phyloP scores from a whole-genome alignment of 2,888 invertebrate genomes.

The Noctuana brunneofusca region DNA sequence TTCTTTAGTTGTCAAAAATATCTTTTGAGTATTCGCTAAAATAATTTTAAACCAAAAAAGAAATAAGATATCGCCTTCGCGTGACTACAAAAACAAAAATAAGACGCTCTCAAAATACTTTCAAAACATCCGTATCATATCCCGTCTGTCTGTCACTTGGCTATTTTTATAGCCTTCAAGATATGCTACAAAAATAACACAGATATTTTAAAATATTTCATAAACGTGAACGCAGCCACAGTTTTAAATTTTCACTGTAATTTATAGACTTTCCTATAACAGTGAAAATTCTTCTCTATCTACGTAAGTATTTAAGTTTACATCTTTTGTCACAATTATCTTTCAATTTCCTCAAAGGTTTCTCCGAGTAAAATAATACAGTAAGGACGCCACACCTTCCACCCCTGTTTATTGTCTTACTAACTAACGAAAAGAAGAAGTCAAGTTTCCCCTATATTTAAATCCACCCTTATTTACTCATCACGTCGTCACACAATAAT shows the following conservation, averaged over 20 bases:
- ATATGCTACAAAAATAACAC: constrained; percentile 16
- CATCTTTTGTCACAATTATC: background rate
- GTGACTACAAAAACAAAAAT: constrained; percentile 13
- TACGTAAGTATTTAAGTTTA: background rate
- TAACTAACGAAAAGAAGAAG: constrained; percentile 26
- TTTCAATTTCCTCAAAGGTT: too few relatives aligned
- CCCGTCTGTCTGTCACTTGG: constrained; percentile 28
- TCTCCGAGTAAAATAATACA: background rate
- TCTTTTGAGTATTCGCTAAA: too few relatives aligned
- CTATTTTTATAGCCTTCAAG: constrained; percentile 27
- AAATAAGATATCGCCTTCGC: background rate
- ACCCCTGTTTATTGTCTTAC: constrained; percentile 24
- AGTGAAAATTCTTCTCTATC: background rate
- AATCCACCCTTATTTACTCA: constrained; percentile 10
- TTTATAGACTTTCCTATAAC: background rate
- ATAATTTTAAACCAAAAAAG: background rate
- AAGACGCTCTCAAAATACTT: constrained; percentile 28
- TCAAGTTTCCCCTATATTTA: constrained; percentile 2
- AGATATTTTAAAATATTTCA: constrained; percentile 24
- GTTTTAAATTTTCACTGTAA: background rate
- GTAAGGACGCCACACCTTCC: constrained; percentile 17
- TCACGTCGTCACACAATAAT: constrained; percentile 5
- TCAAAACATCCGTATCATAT: constrained; percentile 29
- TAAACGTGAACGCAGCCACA: background rate
- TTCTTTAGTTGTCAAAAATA: too few relatives aligned